Percentiles rank a stretch among this genome's conserved stretches.
Conservation (phyloP, 2,888 invertebrate genomes). For the Stenodema calcarata region DNA sequence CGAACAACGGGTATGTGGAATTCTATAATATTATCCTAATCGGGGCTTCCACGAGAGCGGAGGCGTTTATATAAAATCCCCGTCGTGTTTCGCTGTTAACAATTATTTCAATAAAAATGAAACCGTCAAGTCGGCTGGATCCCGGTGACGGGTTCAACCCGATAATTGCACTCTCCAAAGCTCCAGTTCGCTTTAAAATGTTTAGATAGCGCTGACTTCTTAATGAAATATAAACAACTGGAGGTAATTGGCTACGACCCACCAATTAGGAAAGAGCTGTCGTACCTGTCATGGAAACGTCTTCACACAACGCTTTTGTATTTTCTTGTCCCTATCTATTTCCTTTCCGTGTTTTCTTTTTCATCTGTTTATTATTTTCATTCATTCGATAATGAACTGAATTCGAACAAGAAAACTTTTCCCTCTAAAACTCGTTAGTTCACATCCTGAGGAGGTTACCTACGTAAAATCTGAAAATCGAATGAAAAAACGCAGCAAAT, state of each 20-base stretch:
- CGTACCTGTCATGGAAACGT: neutral
- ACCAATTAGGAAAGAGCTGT: constrained; percentile 7
- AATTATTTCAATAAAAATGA: neutral
- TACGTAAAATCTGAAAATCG: too few relatives aligned
- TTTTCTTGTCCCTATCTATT: too few relatives aligned
- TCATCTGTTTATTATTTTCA: too few relatives aligned
- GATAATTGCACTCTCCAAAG: neutral
- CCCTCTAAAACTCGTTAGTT: too few relatives aligned
- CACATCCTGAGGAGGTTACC: too few relatives aligned
- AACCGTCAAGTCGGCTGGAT: neutral
- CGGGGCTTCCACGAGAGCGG: too few relatives aligned
- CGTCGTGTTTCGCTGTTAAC: neutral
- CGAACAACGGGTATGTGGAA: too few relatives aligned
- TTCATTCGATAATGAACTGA: too few relatives aligned
- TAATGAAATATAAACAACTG: constrained; percentile 38
- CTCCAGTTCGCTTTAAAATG: neutral
- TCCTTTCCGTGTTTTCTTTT: too few relatives aligned
- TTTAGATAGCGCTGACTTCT: constrained; percentile 8
- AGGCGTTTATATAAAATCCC: neutral
- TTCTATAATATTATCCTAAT: too few relatives aligned
- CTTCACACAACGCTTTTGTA: neutral
- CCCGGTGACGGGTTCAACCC: neutral
- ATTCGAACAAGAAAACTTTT: too few relatives aligned
- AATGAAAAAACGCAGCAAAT: too few relatives aligned
- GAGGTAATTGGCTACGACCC: constrained; percentile 24